Conservation (phyloP, 2,113 vertebrate genomes). For the Alosa alosa region DNA sequence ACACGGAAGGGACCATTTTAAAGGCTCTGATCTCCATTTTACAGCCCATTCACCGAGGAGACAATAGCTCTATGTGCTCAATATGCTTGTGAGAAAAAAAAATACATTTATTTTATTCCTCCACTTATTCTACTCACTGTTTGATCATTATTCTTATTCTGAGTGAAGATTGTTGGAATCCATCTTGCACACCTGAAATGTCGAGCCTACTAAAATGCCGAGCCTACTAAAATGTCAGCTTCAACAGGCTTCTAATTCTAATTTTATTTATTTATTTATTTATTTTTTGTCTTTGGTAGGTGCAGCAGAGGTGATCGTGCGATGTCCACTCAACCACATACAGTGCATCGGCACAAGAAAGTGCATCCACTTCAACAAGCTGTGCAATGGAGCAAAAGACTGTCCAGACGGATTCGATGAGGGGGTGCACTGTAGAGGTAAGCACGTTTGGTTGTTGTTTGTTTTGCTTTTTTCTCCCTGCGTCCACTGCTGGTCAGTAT, state of each 20-base stretch:
- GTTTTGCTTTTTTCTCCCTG: not conserved
- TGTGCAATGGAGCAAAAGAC: constrained; percentile 88
- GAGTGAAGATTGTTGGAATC: not conserved
- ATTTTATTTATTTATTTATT: not conserved
- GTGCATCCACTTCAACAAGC: constrained; percentile 91
- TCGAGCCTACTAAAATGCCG: not conserved
- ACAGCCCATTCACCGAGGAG: not conserved
- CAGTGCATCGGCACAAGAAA: constrained; percentile 81
- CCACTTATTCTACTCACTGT: not conserved
- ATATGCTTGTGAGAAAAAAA: not conserved
- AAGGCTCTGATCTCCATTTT: not conserved
- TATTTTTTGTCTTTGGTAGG: constrained; percentile 68
- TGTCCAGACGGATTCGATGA: constrained; percentile 90
- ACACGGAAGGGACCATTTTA: not conserved
- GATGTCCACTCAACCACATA: constrained; percentile 85
- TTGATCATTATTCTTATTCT: not conserved
- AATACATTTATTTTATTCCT: not conserved
- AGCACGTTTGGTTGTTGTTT: constrained; percentile 52
- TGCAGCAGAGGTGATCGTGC: constrained; percentile 76
- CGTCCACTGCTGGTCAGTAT: not conserved
- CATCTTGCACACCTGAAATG: not conserved
- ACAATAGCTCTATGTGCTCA: not conserved
- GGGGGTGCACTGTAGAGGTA: constrained; percentile 90
- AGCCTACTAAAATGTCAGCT: too few species aligned
- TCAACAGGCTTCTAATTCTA: not conserved